phyloP scores from a whole-genome alignment of 2,888 invertebrate species.

The Osmoderma eremita region DNA sequence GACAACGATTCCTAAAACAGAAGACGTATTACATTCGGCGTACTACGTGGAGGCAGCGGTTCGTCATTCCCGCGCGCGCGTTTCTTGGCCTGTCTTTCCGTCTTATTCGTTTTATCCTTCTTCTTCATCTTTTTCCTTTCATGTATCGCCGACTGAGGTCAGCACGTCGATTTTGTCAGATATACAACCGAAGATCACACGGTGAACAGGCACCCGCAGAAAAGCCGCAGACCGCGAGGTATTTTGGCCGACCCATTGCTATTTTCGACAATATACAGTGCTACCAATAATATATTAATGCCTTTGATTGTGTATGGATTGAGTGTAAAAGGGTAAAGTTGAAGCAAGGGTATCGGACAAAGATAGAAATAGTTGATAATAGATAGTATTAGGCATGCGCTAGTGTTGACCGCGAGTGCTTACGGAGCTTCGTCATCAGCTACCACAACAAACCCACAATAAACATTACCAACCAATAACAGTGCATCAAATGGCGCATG shows the following conservation, averaged over 20 bases:
- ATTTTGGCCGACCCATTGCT: slow-evolving; percentile 2
- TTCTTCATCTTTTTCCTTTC: slow-evolving; percentile 16
- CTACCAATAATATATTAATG: no score
- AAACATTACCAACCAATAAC: no score
- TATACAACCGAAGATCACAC: slow-evolving; percentile 21
- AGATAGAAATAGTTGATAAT: no score
- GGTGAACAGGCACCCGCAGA: not conserved
- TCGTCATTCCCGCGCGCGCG: not conserved
- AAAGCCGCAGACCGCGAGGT: not conserved
- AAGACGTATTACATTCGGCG: slow-evolving; percentile 14
- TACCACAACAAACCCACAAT: no score
- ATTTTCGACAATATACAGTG: not conserved
- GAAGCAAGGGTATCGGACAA: no score
- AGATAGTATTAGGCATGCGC: no score
- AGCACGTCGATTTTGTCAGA: slow-evolving; percentile 33
- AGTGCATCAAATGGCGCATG: no score
- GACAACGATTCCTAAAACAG: slow-evolving; percentile 34
- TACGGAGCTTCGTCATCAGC: no score
- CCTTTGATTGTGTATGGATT: no score
- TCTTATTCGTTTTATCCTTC: slow-evolving; percentile 20
- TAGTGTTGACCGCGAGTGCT: no score
- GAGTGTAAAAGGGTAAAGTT: no score
- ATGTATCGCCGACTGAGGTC: slow-evolving; percentile 25
- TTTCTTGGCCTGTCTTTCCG: not conserved
- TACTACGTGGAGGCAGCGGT: not conserved